Base-by-base conservation (phyloP, 1,140 invertebrate species). In the Eueides isabella region DNA sequence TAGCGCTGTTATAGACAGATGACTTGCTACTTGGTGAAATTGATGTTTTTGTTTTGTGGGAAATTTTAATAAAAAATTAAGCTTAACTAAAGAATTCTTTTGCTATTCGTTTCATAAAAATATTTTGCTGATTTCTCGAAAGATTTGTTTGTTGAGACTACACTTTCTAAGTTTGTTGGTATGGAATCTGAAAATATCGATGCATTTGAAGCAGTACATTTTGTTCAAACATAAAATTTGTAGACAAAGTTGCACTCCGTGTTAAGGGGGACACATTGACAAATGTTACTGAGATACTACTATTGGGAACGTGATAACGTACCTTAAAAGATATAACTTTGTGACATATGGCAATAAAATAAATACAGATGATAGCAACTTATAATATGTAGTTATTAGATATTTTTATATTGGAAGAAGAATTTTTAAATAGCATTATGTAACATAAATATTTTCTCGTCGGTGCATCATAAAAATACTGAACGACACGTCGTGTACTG, bases 141-240 rank as follows among this genome's bases (percentile, higher is more conserved):
- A 84, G 83, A 80, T 84, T 79, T 83, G 70, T 83, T 81, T 71
- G 76, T 76, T 72, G 69, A 61, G 33, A 71, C 69, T 35, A 44
- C 55, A 83, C 83, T 84, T 77, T 84, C 74, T 64, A 88, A 90
- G 80, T 89, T 86, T 85, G 83, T 82, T 84, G 80, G 87, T 84
- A 86, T 79, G 72, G 72, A 61, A 74, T 75, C 78, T 75, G 76
- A 80, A 87, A 86, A 83, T 85, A 87, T 87, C 78, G 83, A 75
- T 82, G 80, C 80, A 79, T 81, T 82, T 82, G 74, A 76, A 82
- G 78, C 79, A 83, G 81, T 86, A 82, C 75, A 81, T 79, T 80
- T 80, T 74, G 71, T 80, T 62, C 76, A 72, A 78, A 76, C 75
- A 73, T 83, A 80, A 85, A 79, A 83, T 84, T 76, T 71, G 75